phyloP scores from a whole-genome alignment of 2,113 vertebrate genomes.

The Phyllostomus hastatus region DNA sequence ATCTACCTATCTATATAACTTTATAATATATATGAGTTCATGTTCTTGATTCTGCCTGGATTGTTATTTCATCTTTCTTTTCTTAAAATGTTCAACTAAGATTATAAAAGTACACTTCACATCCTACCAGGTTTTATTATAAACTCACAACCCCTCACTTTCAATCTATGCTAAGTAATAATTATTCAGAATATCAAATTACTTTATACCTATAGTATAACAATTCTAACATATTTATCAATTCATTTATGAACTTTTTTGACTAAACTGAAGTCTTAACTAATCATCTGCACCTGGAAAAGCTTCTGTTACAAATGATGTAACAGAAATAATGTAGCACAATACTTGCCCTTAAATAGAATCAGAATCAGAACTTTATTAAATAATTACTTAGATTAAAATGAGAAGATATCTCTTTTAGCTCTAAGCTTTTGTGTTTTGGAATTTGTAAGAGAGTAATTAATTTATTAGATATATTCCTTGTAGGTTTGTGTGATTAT shows the following conservation, averaged over 20 bases:
- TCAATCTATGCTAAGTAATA: not conserved
- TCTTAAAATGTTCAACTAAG: not conserved
- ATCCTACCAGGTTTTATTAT: not conserved
- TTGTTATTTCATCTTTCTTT: not conserved
- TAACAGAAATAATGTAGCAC: not conserved
- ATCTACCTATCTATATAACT: too few relatives aligned
- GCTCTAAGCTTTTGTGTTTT: not conserved
- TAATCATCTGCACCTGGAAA: not conserved
- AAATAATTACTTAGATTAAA: constrained; percentile 17
- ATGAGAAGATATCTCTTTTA: not conserved
- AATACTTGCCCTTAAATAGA: not conserved
- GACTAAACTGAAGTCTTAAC: not conserved
- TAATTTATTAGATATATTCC: not conserved
- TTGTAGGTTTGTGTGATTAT: not conserved
- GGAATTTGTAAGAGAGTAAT: not conserved
- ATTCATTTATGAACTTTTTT: not conserved
- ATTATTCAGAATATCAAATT: not conserved
- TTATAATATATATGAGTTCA: not conserved
- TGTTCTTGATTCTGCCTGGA: not conserved
- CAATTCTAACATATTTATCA: not conserved
- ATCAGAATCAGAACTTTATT: not conserved
- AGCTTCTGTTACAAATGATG: not conserved
- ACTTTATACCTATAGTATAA: not conserved
- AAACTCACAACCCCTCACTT: not conserved
- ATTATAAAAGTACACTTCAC: not conserved